Conservation (phyloP, 2,113 vertebrate genomes). For the Phylloscopus whistleri region DNA sequence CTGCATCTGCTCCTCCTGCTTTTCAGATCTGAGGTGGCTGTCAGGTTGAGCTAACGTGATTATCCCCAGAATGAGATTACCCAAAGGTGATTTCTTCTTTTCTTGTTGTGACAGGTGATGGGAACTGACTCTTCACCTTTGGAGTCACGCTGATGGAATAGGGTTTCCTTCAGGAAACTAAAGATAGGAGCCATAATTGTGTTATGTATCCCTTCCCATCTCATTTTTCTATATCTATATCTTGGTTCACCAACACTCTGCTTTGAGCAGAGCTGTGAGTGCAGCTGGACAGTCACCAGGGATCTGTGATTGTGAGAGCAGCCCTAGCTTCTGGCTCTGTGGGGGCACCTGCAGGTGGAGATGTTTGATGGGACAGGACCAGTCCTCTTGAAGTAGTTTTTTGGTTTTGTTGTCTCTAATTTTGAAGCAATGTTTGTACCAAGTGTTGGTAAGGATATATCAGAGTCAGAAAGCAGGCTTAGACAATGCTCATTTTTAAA, state of each 20-base stretch:
- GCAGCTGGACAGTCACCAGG: background rate
- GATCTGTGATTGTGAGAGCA: background rate
- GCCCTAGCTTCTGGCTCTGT: background rate
- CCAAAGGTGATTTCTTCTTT: background rate
- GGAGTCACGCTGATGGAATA: fast-evolving
- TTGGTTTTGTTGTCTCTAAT: background rate
- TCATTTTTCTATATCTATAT: background rate
- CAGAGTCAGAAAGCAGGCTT: background rate
- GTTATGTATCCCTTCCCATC: background rate
- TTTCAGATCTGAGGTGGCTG: background rate
- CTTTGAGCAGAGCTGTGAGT: background rate
- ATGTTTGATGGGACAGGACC: background rate
- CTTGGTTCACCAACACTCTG: background rate
- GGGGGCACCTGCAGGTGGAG: background rate
- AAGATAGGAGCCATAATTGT: background rate
- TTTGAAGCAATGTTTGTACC: background rate
- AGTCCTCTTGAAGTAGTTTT: background rate
- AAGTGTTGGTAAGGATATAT: background rate
- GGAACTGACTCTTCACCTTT: background rate
- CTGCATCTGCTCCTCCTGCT: background rate
- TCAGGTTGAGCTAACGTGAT: background rate
- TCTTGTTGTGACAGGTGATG: background rate
- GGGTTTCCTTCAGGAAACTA: background rate
- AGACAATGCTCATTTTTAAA: background rate
- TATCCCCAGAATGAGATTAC: constrained; percentile 14